Percentiles rank a stretch among this genome's conserved stretches.
phyloP scores from a whole-genome alignment of 2,113 vertebrate genomes.

The Siniperca chuatsi region DNA sequence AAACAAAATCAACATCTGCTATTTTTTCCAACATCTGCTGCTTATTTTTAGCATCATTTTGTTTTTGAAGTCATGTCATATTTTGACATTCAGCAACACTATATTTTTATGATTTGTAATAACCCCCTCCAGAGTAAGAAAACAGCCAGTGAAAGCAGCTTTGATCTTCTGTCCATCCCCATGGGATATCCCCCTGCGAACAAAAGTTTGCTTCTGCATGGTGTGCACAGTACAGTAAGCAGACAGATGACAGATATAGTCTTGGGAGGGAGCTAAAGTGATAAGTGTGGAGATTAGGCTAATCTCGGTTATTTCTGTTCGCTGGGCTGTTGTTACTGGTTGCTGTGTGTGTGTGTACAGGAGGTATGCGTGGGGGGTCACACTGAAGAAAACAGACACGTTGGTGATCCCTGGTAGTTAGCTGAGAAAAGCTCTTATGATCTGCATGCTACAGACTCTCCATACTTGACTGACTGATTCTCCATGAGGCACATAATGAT shows the following conservation, averaged over 20 bases:
- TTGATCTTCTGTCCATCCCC: slow-evolving; percentile 42
- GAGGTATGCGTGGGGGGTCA: background rate
- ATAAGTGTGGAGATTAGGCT: slow-evolving; percentile 87
- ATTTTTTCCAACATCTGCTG: background rate
- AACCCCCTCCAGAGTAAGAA: slow-evolving; percentile 2
- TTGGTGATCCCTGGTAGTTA: slow-evolving; percentile 39
- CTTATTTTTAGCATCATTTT: slow-evolving; percentile 24
- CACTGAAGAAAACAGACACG: background rate
- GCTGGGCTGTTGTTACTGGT: slow-evolving; percentile 52
- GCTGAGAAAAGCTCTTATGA: slow-evolving; percentile 10
- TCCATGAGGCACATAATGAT: slow-evolving; percentile 39
- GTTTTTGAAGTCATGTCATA: slow-evolving; percentile 10
- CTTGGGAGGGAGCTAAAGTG: slow-evolving; percentile 72
- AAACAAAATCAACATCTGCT: slow-evolving; percentile 28
- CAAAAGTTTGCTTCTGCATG: slow-evolving; percentile 37
- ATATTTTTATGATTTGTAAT: slow-evolving; percentile 8
- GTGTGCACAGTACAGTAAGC: slow-evolving; percentile 68
- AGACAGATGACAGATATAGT: slow-evolving; percentile 70
- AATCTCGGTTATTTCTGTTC: slow-evolving; percentile 87
- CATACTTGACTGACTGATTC: slow-evolving; percentile 33
- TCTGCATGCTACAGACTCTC: background rate
- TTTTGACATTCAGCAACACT: slow-evolving; percentile 8
- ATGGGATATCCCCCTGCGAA: slow-evolving; percentile 61
- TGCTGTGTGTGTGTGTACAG: slow-evolving; percentile 25
- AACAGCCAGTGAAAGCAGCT: slow-evolving; percentile 13